A percentile compares a stretch with the other conserved stretches of the same genome.
These are phyloP conservation scores for Heloderma charlesbogerti DNA, from an alignment of 2,113 vertebrate species.

Conservation along the genomic window DNA sequence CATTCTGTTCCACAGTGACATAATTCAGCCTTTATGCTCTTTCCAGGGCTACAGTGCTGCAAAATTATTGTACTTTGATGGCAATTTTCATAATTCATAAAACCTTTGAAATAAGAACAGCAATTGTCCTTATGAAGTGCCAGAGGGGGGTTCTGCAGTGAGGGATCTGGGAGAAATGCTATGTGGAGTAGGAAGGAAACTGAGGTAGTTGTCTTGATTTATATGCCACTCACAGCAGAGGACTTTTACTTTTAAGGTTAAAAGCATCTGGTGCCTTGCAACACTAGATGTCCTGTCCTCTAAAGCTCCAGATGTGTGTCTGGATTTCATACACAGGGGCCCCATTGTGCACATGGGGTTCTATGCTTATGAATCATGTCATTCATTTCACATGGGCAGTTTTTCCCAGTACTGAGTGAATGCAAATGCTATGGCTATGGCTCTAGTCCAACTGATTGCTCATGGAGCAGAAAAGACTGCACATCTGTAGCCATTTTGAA, in stretches of 20 bases:
- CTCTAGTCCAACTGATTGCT: too few species aligned
- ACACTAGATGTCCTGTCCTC: background rate
- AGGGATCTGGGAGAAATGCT: conserved; percentile 7
- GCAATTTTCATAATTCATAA: background rate
- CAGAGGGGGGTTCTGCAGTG: background rate
- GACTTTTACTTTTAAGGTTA: conserved; percentile 15
- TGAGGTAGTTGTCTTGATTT: conserved; percentile 14
- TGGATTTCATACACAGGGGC: background rate
- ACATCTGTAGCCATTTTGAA: too few species aligned
- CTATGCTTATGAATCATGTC: background rate
- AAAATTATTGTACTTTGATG: conserved; percentile 2
- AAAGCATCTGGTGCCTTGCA: too few species aligned
- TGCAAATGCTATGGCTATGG: too few species aligned
- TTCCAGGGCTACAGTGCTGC: conserved; percentile 26
- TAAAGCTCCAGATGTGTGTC: background rate
- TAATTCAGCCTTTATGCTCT: conserved; percentile 19
- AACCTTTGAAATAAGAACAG: conserved; percentile 7
- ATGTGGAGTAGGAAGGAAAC: background rate
- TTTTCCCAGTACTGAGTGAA: too few species aligned
- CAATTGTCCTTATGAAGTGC: background rate
- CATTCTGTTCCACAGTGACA: background rate
- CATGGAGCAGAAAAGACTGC: too few species aligned
- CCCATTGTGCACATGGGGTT: background rate
- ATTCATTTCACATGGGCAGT: background rate
- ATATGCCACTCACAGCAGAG: conserved; percentile 17